Evolutionary conservation across 2,888 invertebrate genomes (phyloP), one percentile per base, ranked within the genome.

Genomic region (Pycnomerus fuliginosus): DNA sequence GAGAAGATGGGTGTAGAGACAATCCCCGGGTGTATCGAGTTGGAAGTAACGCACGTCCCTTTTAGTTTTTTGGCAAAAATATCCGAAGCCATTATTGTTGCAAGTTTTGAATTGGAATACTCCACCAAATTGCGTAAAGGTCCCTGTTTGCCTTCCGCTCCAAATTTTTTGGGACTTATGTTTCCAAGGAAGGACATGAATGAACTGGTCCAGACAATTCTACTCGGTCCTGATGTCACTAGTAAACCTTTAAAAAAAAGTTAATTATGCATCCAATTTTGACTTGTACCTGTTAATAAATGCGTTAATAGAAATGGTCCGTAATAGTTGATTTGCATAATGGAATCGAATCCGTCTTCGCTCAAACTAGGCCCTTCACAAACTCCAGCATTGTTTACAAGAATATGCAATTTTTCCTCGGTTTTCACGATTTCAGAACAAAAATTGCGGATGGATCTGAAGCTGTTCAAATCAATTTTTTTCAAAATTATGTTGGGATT

Each of bases 301-400:
- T 83, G 73, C 0, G 86, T 87, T 40, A 89, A 69, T 15, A 88
- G 67, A 62, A 87, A 88, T 2, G 82, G 84, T 5, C 85, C 86
- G n/a, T n/a, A n/a, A n/a, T n/a, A n/a, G n/a, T n/a, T n/a, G n/a
- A n/a, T n/a, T n/a, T n/a, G n/a, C n/a, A 59, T 85, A 82, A 60
- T 87, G 80, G 74, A 67, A 27, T 85, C 78, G 27, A 86, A 73
- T 0, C 84, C 85, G 52, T 87, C 85, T 45, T 77, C 74, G 75
- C 75, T 3, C 73, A 75, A 0, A 77, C 74, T 3, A 82, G 82
- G 0, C 83, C 82, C 56, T 83, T 83, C 62, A 82, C 81, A 11
- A 83, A 72, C 16, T 84, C n/a, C n/a, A n/a, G n/a, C n/a, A n/a
- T n/a, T n/a, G n/a, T n/a, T n/a, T n/a, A n/a, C n/a, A n/a, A n/a